phyloP scores from a whole-genome alignment of 2,113 vertebrate species.

The Oreochromis spilurus region DNA sequence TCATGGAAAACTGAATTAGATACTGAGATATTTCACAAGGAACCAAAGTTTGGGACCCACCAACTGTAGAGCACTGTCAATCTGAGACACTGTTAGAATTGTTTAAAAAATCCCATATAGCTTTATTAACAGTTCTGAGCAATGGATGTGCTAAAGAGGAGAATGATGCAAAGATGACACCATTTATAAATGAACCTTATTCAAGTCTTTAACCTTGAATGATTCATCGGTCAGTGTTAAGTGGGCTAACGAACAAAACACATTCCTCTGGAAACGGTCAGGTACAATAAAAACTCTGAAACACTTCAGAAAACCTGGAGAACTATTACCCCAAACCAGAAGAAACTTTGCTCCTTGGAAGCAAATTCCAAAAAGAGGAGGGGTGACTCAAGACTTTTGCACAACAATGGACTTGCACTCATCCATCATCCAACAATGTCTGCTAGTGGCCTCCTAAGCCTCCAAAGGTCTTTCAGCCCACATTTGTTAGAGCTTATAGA shows the following conservation, averaged over 20 bases:
- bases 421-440: neutral
- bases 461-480: neutral
- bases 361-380: neutral
- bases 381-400: neutral
- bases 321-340: neutral
- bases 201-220: rapidly evolving
- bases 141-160: rapidly evolving
- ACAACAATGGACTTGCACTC: neutral
- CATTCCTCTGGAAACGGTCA: neutral
- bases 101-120: neutral
- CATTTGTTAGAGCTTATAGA: conserved; percentile 1
- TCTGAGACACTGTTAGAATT: neutral
- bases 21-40: neutral
- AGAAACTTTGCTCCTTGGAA: neutral
- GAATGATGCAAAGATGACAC: neutral
- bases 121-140: neutral
- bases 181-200: neutral
- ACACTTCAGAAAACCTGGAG: neutral
- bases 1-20: neutral
- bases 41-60: neutral
- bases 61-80: neutral
- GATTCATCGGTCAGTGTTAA: neutral
- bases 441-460: neutral
- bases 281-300: neutral
- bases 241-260: neutral